phyloP scores from a whole-genome alignment of 1,140 invertebrate genomes.

The Drosophila kikkawai region DNA sequence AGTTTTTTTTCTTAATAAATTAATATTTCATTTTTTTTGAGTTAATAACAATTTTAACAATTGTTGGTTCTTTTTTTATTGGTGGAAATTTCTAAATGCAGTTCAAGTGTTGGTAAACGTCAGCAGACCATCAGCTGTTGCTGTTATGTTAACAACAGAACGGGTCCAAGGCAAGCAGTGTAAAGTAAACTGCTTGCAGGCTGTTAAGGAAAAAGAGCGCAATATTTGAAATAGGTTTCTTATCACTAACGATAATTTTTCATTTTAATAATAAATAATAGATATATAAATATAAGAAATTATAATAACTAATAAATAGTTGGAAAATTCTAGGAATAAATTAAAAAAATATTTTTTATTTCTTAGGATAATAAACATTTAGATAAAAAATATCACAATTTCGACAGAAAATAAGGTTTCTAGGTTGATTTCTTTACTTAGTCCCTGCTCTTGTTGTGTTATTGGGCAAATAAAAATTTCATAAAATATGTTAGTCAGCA shows the following conservation, averaged over 20 bases:
- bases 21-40: neutral
- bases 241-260: neutral
- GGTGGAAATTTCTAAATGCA: constrained; percentile 14
- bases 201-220: neutral
- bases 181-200: neutral
- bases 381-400: too few relatives aligned
- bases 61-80: neutral
- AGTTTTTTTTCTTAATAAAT: neutral
- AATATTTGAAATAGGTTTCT: neutral
- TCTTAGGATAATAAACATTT: too few relatives aligned
- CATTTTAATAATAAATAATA: too few relatives aligned
- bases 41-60: neutral
- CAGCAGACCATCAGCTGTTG: neutral
- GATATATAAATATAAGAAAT: too few relatives aligned
- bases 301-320: too few relatives aligned
- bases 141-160: neutral
- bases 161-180: neutral
- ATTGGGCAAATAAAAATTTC: too few relatives aligned
- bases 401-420: too few relatives aligned
- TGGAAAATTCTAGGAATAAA: too few relatives aligned
- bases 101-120: neutral
- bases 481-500: too few relatives aligned
- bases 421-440: too few relatives aligned
- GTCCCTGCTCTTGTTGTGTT: too few relatives aligned
- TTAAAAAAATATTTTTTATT: too few relatives aligned